A percentile compares a stretch with the other conserved stretches of the same genome.
Evolutionary conservation across 2,888 invertebrate species (phyloP).

Genomic region (Taphrorychus bicolor): DNA sequence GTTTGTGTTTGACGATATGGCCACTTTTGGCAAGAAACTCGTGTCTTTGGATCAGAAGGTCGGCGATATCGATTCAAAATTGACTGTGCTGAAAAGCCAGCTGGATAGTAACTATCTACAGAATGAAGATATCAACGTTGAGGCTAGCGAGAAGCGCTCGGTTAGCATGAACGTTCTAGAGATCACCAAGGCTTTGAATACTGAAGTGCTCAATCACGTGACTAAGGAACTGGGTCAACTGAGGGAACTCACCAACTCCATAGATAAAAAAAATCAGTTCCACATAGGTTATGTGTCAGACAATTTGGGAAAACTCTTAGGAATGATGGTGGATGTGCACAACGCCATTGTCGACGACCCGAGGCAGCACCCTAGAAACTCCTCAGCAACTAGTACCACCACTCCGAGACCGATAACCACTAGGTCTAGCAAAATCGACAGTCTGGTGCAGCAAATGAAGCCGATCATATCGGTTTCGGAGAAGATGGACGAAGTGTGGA

Average conservation of each 20-base stretch:
- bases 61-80: constrained; percentile 80
- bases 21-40: constrained; percentile 70
- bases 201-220: constrained; percentile 80
- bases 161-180: constrained; percentile 83
- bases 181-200: constrained; percentile 82
- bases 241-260: constrained; percentile 77
- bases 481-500: constrained; percentile 81
- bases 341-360: constrained; percentile 80
- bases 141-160: constrained; percentile 87
- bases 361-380: constrained; percentile 51
- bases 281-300: constrained; percentile 85
- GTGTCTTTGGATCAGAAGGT: constrained; percentile 83
- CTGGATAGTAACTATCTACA: constrained; percentile 83
- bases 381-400: constrained; percentile 67
- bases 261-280: constrained; percentile 83
- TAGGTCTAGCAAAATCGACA: constrained; percentile 79
- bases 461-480: constrained; percentile 87
- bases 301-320: constrained; percentile 78
- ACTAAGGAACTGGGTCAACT: constrained; percentile 82
- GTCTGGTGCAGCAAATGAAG: constrained; percentile 80
- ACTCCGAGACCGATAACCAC: constrained; percentile 63
- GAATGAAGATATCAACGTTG: constrained; percentile 82
- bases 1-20: constrained; percentile 48
- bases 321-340: constrained; percentile 82
- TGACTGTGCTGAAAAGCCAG: constrained; percentile 81